Evolutionary conservation across 2,888 invertebrate genomes (phyloP), one percentile per base, ranked within the genome.

Genomic region (Cynaeus angustus): DNA sequence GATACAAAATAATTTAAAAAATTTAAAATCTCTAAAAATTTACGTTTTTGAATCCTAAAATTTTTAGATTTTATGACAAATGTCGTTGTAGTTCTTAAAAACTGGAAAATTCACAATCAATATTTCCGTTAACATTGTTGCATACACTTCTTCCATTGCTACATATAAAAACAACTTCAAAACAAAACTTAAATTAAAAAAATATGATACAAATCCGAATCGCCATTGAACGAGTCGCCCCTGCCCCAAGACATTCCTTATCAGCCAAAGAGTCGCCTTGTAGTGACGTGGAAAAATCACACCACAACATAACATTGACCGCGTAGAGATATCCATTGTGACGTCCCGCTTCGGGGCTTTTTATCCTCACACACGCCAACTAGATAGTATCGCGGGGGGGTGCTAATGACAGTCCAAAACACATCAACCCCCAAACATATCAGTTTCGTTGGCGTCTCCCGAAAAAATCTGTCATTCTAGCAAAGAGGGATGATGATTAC

Each of bases 281-380:
- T 79, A 81, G 81, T 83, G 83, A 83, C 83, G 82, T 82, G 81
- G 83, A 83, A 83, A 83, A 83, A 83, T 83, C 80, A 81, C 83
- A 82, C 78, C 82, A 80, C 81, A 82, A 83, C 83, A 83, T 81
- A 82, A 83, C 83, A 83, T 82, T 83, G 83, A 83, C 83, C 83
- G 83, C 79, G 77, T 73, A 37, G 74, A 77, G 77, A 77, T 77
- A 80, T 80, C 80, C 76, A 79, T 80, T 80, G 80, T 80, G 79
- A 79, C 78, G 43, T 61, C 61, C 67, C 46, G 55, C 55, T 65
- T 21, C 33, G 64, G 50, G 52, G 53, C 64, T 62, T 62, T 62
- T 62, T 62, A 30, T 50, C 10, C 62, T 10, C 59, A 43, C 56
- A 21, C 64, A 52, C 12, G 26, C 56, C 50, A 41, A 37, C 52